These are phyloP conservation scores for Microctenopoma lineatum DNA, from an alignment of 2,797 vertebrate species.

Conservation along the genomic window DNA sequence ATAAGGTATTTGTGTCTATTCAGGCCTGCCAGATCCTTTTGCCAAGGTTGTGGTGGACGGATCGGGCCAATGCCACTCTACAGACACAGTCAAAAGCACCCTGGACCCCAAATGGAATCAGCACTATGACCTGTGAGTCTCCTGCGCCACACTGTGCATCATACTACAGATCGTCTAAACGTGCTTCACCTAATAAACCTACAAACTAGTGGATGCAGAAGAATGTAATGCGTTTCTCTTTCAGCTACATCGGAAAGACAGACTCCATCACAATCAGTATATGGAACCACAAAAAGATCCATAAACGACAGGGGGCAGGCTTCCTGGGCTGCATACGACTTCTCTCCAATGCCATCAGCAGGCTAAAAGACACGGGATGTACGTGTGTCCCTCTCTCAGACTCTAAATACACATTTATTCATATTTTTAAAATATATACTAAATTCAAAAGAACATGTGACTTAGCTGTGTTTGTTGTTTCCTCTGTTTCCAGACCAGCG, in stretches of 20 bases:
- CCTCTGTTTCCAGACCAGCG: slow-evolving; percentile 90
- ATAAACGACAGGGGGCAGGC: slow-evolving; percentile 97
- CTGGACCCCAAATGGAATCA: slow-evolving; percentile 99
- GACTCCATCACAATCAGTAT: slow-evolving; percentile 99
- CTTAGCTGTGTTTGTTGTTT: not conserved
- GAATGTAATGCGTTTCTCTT: not conserved
- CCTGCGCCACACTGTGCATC: not conserved
- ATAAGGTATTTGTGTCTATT: not conserved
- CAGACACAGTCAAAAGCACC: slow-evolving; percentile 98
- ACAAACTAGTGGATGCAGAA: not conserved
- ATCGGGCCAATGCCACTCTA: slow-evolving; percentile 98
- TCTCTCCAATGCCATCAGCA: slow-evolving; percentile 97
- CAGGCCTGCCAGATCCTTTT: slow-evolving; percentile 97
- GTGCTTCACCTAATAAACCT: not conserved
- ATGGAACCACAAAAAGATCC: slow-evolving; percentile 99
- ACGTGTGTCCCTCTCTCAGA: slow-evolving; percentile 66
- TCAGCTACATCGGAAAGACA: slow-evolving; percentile 94
- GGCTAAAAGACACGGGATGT: slow-evolving; percentile 99
- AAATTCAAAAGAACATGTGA: not conserved
- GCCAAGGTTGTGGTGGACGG: slow-evolving; percentile 98
- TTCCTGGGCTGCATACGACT: slow-evolving; percentile 97
- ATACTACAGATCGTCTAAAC: not conserved
- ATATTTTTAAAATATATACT: not conserved
- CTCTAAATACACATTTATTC: not conserved
- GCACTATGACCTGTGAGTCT: slow-evolving; percentile 97